A percentile compares a stretch with the other conserved stretches of the same genome.
These are phyloP conservation scores for Raphicerus campestris DNA, from an alignment of 2,113 vertebrate genomes.

Conservation along the genomic window DNA sequence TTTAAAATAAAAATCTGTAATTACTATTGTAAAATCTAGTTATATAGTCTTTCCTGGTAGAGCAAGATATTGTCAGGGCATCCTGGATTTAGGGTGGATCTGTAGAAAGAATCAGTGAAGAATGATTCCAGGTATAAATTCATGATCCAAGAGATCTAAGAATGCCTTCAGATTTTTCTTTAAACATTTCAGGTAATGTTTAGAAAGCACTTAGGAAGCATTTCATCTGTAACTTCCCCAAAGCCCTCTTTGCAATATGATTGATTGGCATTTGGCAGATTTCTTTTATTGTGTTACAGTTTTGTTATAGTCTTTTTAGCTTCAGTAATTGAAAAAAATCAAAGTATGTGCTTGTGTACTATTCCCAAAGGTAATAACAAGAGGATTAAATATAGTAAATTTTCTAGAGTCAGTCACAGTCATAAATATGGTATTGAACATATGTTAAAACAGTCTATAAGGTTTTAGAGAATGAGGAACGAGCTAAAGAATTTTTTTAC, in stretches of 20 bases:
- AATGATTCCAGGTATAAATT: neutral
- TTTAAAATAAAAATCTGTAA: neutral
- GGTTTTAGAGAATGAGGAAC: conserved; percentile 44
- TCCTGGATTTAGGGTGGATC: neutral
- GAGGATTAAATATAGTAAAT: conserved; percentile 50
- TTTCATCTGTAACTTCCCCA: conserved; percentile 24
- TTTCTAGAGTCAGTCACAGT: conserved; percentile 40
- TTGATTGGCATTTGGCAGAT: conserved; percentile 39
- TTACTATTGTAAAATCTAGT: neutral
- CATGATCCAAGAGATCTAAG: neutral
- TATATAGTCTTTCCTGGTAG: neutral
- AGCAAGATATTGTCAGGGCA: neutral
- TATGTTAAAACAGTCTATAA: conserved; percentile 25
- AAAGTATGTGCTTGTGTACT: conserved; percentile 27
- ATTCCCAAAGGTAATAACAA: conserved; percentile 48
- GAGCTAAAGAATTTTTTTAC: neutral
- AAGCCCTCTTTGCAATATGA: conserved; percentile 44
- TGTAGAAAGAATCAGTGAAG: neutral
- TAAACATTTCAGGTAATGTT: conserved; percentile 13
- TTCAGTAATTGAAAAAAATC: conserved; percentile 22
- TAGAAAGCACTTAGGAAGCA: conserved; percentile 26
- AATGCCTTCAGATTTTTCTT: neutral
- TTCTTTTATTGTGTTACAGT: conserved; percentile 27
- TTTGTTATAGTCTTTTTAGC: conserved; percentile 33
- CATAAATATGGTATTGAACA: conserved; percentile 46